Percentiles rank a stretch among this genome's conserved stretches.
phyloP scores from a whole-genome alignment of 2,888 invertebrate species.

The Meteorus cinctellus region DNA sequence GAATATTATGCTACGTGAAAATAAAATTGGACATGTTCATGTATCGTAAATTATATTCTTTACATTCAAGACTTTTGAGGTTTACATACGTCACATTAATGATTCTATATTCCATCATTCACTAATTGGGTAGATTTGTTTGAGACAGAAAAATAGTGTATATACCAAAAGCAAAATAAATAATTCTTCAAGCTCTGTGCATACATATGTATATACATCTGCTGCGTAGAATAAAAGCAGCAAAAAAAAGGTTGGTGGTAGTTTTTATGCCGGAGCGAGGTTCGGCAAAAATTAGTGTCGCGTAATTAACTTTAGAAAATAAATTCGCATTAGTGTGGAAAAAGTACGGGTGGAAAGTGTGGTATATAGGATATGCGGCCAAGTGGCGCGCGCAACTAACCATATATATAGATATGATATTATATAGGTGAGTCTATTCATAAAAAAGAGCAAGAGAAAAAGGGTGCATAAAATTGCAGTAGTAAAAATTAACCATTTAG shows the following conservation, averaged over 20 bases:
- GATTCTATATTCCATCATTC: slow-evolving; percentile 17
- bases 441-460: slow-evolving; percentile 40
- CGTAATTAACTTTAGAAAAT: slow-evolving; percentile 70
- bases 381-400: slow-evolving; percentile 6
- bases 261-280: slow-evolving; percentile 61
- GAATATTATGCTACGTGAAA: no score
- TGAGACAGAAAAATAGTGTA: background rate
- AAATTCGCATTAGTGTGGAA: slow-evolving; percentile 67
- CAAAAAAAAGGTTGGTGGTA: slow-evolving; percentile 52
- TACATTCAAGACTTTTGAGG: no score
- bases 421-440: background rate
- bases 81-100: no score
- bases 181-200: background rate
- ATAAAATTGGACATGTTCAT: no score
- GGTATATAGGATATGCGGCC: slow-evolving; percentile 30
- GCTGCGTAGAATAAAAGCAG: slow-evolving; percentile 22
- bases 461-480: slow-evolving; percentile 61
- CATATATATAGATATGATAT: background rate
- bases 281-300: slow-evolving; percentile 70
- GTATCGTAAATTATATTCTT: no score
- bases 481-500: slow-evolving; percentile 69
- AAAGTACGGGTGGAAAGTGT: slow-evolving; percentile 39
- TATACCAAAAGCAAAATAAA: background rate
- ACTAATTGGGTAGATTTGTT: slow-evolving; percentile 42
- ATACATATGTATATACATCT: background rate